Evolutionary conservation across 2,113 vertebrate genomes (phyloP).

Genomic region (Coregonus clupeaformis): DNA sequence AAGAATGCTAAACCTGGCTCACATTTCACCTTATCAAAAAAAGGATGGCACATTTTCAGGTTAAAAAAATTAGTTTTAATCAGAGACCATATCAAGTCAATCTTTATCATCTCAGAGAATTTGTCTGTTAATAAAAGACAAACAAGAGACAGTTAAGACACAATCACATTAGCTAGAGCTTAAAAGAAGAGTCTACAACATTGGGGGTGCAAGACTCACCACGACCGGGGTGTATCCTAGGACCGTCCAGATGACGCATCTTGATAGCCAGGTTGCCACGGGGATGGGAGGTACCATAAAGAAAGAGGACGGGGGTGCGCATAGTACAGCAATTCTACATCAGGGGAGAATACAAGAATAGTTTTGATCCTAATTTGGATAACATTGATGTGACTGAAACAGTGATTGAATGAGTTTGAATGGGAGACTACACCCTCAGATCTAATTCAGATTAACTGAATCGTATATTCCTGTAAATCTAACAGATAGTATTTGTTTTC

Average conservation of each 20-base stretch:
- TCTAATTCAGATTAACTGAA: too few species aligned
- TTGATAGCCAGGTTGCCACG: conserved; percentile 80
- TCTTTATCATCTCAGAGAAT: too few species aligned
- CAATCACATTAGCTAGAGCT: not conserved
- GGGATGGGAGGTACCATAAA: conserved; percentile 74
- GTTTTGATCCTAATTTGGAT: conserved; percentile 22
- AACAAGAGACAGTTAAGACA: not conserved
- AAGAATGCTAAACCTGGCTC: too few species aligned
- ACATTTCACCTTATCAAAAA: too few species aligned
- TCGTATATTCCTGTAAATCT: too few species aligned
- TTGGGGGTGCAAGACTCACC: conserved; percentile 72
- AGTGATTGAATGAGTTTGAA: not conserved
- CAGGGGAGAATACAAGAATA: not conserved
- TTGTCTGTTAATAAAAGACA: too few species aligned
- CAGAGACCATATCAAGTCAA: too few species aligned
- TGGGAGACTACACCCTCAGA: too few species aligned
- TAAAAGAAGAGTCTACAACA: not conserved
- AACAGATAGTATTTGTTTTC: too few species aligned
- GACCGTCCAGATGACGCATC: conserved; percentile 79
- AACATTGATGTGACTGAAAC: not conserved
- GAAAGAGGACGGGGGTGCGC: conserved; percentile 63
- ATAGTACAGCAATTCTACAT: conserved; percentile 82
- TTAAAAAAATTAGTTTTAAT: too few species aligned
- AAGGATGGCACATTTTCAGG: too few species aligned
- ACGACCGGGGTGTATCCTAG: conserved; percentile 82